Base-by-base conservation (phyloP, 2,113 vertebrate species). In the Myocastor coypus region DNA sequence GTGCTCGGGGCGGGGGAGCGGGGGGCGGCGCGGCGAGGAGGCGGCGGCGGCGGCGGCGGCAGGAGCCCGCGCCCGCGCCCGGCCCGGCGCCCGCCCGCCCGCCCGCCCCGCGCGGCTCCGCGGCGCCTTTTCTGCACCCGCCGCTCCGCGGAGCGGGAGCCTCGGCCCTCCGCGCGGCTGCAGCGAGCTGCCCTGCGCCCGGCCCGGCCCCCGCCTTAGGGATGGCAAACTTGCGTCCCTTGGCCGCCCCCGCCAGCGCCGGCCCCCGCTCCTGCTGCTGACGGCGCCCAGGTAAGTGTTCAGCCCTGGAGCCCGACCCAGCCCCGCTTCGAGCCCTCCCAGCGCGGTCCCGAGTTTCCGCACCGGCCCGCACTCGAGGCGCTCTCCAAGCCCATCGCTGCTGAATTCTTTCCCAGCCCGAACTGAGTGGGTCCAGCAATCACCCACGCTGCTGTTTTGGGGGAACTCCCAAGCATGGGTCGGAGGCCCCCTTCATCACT, bases 241-340 rank as follows among this genome's bases (percentile, higher is more conserved):
- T 81, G 95, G 96, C 93, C 95, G 93, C 96, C 97, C 75, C 96
- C 96, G 89, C 97, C 89, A 86, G 96, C 96, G 92, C 95, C 95
- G 87, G 97, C 95, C 95, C 96, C 94, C 95, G 95, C 97, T 98
- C 97, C 97, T 96, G 96, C 97, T 98, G 95, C 97, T 98, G 97
- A 97, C 97, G 93, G 97, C 97, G 97, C 96, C 97, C 96, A 98
- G 97, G 97, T 98, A 95, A 98, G 97, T 96, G 96, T 50, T 80
- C 52, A 68, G 95, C 88, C 94, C 87, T 90, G 42, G 92, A 91
- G 78, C 87, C 80, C 26, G n/a, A 55, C 57, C 61, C 57, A 20
- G 91, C 89, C 42, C 85, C 22, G 69, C 81, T 32, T 68, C 52
- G 42, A 92, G 46, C 92, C 78, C 89, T 84, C 40, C 61, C 81